A percentile compares a stretch with the other conserved stretches of the same genome.
Evolutionary conservation across 2,888 invertebrate species (phyloP).

Genomic region (Lobophora halterata): DNA sequence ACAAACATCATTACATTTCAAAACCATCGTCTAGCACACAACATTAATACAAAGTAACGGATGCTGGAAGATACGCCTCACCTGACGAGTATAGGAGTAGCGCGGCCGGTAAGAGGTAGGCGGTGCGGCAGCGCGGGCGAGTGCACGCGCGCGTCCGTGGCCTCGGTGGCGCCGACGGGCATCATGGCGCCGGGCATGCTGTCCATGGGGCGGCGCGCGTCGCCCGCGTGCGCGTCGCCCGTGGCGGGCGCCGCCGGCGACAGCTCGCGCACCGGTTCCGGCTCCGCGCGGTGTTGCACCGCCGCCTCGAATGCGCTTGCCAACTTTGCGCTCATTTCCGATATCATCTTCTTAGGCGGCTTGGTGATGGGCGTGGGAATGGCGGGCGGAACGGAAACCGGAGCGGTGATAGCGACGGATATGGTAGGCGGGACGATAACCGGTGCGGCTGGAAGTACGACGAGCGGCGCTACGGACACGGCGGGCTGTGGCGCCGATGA

Average conservation of each 20-base stretch:
- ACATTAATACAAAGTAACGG: not conserved
- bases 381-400: slow-evolving; percentile 22
- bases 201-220: slow-evolving; percentile 45
- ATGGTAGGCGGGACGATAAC: slow-evolving; percentile 17
- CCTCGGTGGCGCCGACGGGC: slow-evolving; percentile 67
- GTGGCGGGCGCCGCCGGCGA: slow-evolving; percentile 31
- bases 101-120: slow-evolving; percentile 56
- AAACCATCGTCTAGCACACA: too few species aligned
- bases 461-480: not conserved
- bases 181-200: slow-evolving; percentile 55
- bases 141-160: slow-evolving; percentile 66
- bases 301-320: slow-evolving; percentile 61
- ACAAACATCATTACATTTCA: too few species aligned
- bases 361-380: slow-evolving; percentile 62
- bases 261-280: slow-evolving; percentile 28
- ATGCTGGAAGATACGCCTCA: slow-evolving; percentile 27
- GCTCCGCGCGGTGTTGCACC: slow-evolving; percentile 36
- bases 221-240: slow-evolving; percentile 38
- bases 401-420: slow-evolving; percentile 12
- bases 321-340: slow-evolving; percentile 66
- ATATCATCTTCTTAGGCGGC: slow-evolving; percentile 71
- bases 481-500: slow-evolving; percentile 7
- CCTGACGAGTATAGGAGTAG: slow-evolving; percentile 66
- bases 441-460: not conserved
- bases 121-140: slow-evolving; percentile 73